Percentiles rank a stretch among this genome's conserved stretches.
phyloP scores from a whole-genome alignment of 1,140 invertebrate genomes.

The Triops longicaudatus region DNA sequence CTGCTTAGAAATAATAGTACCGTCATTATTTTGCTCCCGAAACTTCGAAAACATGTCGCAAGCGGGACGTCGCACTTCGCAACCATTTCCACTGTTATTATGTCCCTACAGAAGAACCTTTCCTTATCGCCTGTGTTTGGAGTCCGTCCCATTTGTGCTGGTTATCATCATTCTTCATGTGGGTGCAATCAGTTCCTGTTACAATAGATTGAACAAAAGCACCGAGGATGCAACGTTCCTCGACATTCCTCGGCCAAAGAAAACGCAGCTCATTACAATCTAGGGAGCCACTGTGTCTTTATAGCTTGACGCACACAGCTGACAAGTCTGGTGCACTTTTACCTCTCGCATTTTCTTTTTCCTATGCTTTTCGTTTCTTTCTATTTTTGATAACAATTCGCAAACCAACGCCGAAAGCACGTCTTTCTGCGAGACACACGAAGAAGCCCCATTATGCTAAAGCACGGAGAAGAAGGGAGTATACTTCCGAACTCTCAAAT shows the following conservation, averaged over 20 bases:
- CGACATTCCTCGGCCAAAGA: neutral
- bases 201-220: neutral
- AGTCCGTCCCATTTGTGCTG: neutral
- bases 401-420: neutral
- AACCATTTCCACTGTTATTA: neutral
- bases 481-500: neutral
- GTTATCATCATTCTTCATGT: neutral
- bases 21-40: neutral
- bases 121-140: neutral
- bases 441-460: slow-evolving; percentile 5
- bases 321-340: neutral
- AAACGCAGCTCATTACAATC: slow-evolving; percentile 3
- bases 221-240: neutral
- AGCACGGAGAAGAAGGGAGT: neutral
- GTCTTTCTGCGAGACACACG: neutral
- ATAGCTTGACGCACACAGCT: neutral
- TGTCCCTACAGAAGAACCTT: neutral
- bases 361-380: neutral
- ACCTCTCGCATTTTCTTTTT: neutral
- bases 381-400: neutral
- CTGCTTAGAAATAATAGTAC: neutral
- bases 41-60: neutral
- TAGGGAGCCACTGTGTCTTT: neutral
- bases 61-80: neutral
- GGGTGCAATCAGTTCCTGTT: neutral